Evolutionary conservation across 2,888 invertebrate genomes (phyloP).

Genomic region (Abscondita cerata): DNA sequence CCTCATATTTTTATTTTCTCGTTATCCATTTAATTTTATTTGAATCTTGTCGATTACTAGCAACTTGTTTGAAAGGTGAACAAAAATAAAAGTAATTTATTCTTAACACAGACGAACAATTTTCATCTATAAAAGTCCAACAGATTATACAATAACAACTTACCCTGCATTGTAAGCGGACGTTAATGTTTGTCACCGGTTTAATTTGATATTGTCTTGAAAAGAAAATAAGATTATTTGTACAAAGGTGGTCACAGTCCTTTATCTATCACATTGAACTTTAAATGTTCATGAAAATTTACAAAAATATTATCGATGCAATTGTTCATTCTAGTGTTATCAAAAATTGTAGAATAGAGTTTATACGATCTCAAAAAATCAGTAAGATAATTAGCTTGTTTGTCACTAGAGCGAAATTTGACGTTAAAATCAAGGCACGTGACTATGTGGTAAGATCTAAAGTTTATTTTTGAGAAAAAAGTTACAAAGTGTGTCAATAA

Average conservation of each 20-base stretch:
- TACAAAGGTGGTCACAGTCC: not conserved
- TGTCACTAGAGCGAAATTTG: not conserved
- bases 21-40: not conserved
- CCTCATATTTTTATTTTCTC: not conserved
- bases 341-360: conserved; percentile 1
- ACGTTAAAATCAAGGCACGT: not conserved
- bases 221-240: too few species aligned
- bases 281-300: not conserved
- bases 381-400: not conserved
- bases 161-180: not conserved
- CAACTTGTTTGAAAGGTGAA: not conserved
- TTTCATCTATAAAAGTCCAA: conserved; percentile 2
- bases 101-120: not conserved
- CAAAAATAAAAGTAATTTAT: conserved; percentile 1
- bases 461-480: too few species aligned
- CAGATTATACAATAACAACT: not conserved
- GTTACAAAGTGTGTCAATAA: too few species aligned
- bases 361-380: not conserved
- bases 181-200: too few species aligned
- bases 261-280: not conserved
- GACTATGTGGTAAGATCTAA: too few species aligned
- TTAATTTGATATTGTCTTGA: too few species aligned
- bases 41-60: too few species aligned
- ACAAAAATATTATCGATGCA: not conserved
- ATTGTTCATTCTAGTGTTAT: too few species aligned